phyloP scores from a whole-genome alignment of 2,888 invertebrate genomes.

The Pharmacophagus antenor region DNA sequence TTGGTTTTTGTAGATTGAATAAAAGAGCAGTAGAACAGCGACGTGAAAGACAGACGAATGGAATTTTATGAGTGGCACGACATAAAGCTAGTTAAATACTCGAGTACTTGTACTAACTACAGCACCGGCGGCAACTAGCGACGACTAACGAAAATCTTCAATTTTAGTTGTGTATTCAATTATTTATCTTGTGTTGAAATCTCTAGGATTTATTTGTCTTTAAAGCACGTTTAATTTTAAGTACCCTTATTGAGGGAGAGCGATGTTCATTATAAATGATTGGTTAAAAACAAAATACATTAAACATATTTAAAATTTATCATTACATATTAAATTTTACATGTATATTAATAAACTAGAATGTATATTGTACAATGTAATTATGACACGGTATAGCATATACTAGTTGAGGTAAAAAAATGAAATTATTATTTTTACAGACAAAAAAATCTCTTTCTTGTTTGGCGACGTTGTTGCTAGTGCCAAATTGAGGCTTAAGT shows the following conservation, averaged over 20 bases:
- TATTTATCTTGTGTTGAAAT: conserved; percentile 19
- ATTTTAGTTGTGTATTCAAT: conserved; percentile 22
- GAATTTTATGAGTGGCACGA: conserved; percentile 60
- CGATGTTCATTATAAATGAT: too few relatives aligned
- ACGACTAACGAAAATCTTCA: conserved; percentile 30
- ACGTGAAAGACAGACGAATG: conserved; percentile 43
- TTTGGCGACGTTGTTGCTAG: conserved; percentile 44
- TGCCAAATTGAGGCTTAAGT: conserved; percentile 66
- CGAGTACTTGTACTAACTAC: conserved; percentile 45
- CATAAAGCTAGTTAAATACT: conserved; percentile 58
- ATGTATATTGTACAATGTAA: too few relatives aligned
- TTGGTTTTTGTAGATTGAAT: conserved; percentile 37
- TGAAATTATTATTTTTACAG: conserved; percentile 36
- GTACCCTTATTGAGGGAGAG: too few relatives aligned
- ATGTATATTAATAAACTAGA: too few relatives aligned
- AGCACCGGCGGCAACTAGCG: conserved; percentile 37
- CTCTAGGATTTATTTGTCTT: conserved; percentile 7
- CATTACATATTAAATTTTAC: too few relatives aligned
- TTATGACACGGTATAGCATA: too few relatives aligned
- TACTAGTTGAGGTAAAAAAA: too few relatives aligned
- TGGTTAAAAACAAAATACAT: too few relatives aligned
- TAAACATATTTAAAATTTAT: too few relatives aligned
- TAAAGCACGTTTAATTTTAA: not conserved
- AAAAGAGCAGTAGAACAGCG: conserved; percentile 40
- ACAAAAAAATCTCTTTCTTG: conserved; percentile 35